phyloP scores from a whole-genome alignment of 1,140 invertebrate species.

The Pantala flavescens region DNA sequence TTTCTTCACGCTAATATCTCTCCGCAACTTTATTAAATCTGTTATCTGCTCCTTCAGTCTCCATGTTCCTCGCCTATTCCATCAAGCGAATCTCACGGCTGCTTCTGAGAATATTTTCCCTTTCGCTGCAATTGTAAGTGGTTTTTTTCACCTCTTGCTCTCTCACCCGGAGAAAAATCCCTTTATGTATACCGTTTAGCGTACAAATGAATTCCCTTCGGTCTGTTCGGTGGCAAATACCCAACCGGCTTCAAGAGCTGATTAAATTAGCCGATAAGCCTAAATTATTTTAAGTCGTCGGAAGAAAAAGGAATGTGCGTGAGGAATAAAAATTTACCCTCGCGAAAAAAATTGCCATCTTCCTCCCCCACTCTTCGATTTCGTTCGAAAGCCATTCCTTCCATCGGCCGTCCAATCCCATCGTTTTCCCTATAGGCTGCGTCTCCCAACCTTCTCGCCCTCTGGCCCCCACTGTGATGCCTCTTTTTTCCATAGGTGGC shows the following conservation, averaged over 20 bases:
- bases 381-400: not conserved
- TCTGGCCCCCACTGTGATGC: not conserved
- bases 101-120: no score
- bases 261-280: constrained; percentile 7
- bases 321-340: not conserved
- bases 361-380: not conserved
- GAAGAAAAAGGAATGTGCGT: not conserved
- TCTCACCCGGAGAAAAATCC: no score
- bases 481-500: not conserved
- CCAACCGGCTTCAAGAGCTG: not conserved
- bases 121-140: no score
- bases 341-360: not conserved
- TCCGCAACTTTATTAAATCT: no score
- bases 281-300: not conserved
- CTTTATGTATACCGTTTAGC: no score
- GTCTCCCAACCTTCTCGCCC: not conserved
- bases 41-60: no score
- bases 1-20: no score
- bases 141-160: no score
- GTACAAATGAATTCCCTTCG: not conserved
- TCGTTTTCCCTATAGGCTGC: not conserved
- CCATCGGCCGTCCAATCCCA: not conserved
- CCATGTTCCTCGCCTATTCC: no score
- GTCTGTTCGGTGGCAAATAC: not conserved
- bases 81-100: no score